Evolutionary conservation across 2,797 vertebrate genomes (phyloP), one percentile per base, ranked within the genome.

Genomic region (Danio albolineatus): DNA sequence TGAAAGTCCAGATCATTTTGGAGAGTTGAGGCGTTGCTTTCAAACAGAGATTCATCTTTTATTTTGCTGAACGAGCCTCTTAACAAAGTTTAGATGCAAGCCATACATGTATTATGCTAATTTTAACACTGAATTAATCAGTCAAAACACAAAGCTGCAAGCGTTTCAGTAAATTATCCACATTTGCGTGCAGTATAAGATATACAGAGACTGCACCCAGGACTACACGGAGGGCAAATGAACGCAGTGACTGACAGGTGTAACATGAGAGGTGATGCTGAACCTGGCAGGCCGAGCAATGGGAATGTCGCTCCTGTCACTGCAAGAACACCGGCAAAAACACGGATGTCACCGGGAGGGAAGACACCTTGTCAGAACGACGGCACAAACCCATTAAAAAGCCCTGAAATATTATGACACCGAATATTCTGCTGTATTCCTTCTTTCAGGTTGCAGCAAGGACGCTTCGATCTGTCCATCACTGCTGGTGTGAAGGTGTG

Each of bases 221-320:
- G 46, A 65, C 70, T 39, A n/a, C 61, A n/a, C 16, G 0, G 48
- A 7, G 51, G 44, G 19, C 10, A 54, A 38, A 74, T 67, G 67
- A 78, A 87, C 80, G 79, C 88, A 91, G 87, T 90, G 89, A 92
- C 85, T 88, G 92, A 90, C 91, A 87, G 88, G 84, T 85, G 82
- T 83, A 92, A 90, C 90, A 90, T 87, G 85, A 87, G 86, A 84
- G 80, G 87, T 84, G 91, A 91, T 85, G 84, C 86, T 79, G 82
- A 78, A 90, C 85, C 89, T 86, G 89, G 91, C 86, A 90, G 85
- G 85, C 82, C 87, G 88, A 89, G 89, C 87, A 89, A 89, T 89
- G 86, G 76, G 87, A 87, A 89, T 89, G 90, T 90, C 89, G 91
- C 86, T 82, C 86, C 85, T 85, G 85, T 92, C 90, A 92, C 87